Evolutionary conservation across 2,113 vertebrate genomes (phyloP).

Genomic region (Engystomops pustulosus): DNA sequence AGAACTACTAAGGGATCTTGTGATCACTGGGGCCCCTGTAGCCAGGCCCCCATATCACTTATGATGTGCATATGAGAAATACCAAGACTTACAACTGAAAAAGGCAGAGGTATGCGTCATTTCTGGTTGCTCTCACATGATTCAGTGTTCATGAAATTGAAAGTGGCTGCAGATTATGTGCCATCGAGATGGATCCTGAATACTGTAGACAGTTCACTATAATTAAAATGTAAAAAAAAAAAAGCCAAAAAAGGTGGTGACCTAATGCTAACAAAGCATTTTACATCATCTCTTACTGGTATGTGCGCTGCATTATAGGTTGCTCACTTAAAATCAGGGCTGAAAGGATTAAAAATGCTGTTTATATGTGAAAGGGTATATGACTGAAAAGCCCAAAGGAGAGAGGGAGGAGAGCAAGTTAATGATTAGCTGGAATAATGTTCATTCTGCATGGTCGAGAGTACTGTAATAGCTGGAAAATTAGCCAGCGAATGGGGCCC

Average conservation of each 20-base stretch:
- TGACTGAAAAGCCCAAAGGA: conserved; percentile 36
- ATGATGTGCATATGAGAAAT: too few species aligned
- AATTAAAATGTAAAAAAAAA: too few species aligned
- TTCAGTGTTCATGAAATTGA: background rate
- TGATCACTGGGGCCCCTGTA: too few species aligned
- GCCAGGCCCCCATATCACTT: too few species aligned
- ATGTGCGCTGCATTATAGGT: background rate
- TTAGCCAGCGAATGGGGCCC: conserved; percentile 55
- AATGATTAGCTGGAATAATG: conserved; percentile 58
- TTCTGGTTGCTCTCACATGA: background rate
- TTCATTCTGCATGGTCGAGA: conserved; percentile 58
- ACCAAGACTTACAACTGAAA: background rate
- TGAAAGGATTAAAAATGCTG: conserved; percentile 42
- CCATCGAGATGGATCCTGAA: background rate
- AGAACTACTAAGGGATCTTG: too few species aligned
- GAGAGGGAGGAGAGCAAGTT: conserved; percentile 47
- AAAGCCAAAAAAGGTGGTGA: background rate
- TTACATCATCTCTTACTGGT: background rate
- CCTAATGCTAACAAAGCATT: background rate
- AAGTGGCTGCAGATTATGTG: background rate
- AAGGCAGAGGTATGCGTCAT: background rate
- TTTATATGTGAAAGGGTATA: conserved; percentile 50
- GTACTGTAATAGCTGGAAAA: conserved; percentile 57
- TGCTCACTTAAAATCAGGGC: background rate
- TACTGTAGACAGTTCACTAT: too few species aligned